phyloP scores from a whole-genome alignment of 2,113 vertebrate species.

The Saguinus imperator region DNA sequence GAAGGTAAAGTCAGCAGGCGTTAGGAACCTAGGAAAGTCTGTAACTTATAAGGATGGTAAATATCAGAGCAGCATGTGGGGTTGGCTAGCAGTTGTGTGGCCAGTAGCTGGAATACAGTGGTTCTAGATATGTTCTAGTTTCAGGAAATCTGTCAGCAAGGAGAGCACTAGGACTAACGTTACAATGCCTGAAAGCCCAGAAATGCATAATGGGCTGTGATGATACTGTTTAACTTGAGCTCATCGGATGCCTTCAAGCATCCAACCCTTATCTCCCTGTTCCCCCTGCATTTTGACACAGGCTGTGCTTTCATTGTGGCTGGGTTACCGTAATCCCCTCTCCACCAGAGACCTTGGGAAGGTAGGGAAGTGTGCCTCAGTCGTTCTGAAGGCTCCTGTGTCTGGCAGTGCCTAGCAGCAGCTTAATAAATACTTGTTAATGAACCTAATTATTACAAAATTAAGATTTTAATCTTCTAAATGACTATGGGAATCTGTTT shows the following conservation, averaged over 20 bases:
- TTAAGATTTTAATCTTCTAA: not conserved
- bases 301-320: accelerated
- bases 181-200: not conserved
- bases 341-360: not conserved
- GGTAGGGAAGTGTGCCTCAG: not conserved
- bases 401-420: not conserved
- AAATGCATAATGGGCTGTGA: too few relatives aligned
- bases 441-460: not conserved
- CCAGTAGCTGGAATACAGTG: not conserved
- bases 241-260: not conserved
- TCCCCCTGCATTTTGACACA: not conserved
- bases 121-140: not conserved
- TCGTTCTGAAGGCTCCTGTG: not conserved
- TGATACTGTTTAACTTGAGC: not conserved
- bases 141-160: not conserved
- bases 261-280: too few relatives aligned
- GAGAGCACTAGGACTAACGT: too few relatives aligned
- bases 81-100: not conserved
- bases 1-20: too few relatives aligned
- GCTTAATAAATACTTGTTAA: not conserved
- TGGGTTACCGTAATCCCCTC: accelerated
- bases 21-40: not conserved
- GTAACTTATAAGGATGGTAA: not conserved
- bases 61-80: too few relatives aligned
- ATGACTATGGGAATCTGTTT: not conserved